phyloP scores from a whole-genome alignment of 2,113 vertebrate species.

The Catharus bicknelli region DNA sequence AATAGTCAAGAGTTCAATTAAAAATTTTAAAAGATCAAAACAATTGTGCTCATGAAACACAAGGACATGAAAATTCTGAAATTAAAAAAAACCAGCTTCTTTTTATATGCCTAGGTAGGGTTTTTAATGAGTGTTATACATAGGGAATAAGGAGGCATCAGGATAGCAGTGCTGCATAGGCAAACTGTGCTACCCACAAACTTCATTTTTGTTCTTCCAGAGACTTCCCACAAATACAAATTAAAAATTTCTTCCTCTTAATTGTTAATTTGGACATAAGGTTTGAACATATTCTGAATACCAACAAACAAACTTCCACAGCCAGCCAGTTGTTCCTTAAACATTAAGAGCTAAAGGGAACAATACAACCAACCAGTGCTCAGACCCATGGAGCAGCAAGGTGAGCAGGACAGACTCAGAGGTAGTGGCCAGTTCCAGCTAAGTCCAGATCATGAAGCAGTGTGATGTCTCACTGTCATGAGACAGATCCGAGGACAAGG shows the following conservation, averaged over 20 bases:
- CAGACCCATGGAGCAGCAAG: neutral
- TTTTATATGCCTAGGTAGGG: neutral
- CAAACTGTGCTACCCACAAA: neutral
- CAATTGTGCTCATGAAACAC: neutral
- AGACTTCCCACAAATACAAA: neutral
- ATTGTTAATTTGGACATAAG: neutral
- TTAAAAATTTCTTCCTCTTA: neutral
- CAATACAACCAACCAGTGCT: neutral
- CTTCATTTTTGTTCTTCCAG: neutral
- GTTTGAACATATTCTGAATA: neutral
- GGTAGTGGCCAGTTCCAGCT: neutral
- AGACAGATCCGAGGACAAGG: neutral
- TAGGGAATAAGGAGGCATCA: neutral
- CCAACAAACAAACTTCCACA: neutral
- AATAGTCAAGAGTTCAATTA: neutral
- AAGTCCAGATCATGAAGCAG: neutral
- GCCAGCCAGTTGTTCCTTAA: neutral
- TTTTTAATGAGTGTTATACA: neutral
- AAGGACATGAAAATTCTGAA: neutral
- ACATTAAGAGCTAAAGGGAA: neutral
- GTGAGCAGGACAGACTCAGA: neutral
- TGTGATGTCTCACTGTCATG: no score
- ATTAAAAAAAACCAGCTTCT: neutral
- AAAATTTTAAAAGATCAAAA: neutral
- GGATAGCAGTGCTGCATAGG: neutral